Percentiles rank a stretch among this genome's conserved stretches.
Conservation (phyloP, 53 echinoderm and acorn worm species). For the Luidia sarsii region DNA sequence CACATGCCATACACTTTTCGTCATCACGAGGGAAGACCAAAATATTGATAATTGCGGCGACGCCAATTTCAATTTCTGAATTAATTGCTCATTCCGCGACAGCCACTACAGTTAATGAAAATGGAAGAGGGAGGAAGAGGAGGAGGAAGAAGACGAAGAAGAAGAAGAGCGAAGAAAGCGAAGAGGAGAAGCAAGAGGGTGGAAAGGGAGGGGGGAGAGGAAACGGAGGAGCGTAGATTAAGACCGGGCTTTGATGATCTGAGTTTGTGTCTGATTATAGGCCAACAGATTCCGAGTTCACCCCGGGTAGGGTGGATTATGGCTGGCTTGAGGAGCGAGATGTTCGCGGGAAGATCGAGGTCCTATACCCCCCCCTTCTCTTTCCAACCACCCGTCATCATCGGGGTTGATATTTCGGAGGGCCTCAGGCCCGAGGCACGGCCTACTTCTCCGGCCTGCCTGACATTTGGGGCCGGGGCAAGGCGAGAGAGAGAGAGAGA, state of each 20-base stretch:
- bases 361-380: too few species aligned
- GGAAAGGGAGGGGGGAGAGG: slow-evolving; percentile 5
- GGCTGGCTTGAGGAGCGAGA: slow-evolving; percentile 16
- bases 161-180: slow-evolving; percentile 12
- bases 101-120: slow-evolving; percentile 43
- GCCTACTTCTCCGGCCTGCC: slow-evolving; percentile 44
- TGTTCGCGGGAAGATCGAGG: slow-evolving; percentile 33
- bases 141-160: neutral
- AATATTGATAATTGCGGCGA: slow-evolving; percentile 57
- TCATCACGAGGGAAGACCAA: too few species aligned
- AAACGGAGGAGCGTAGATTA: slow-evolving; percentile 23
- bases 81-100: slow-evolving; percentile 63
- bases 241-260: neutral
- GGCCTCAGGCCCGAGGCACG: slow-evolving; percentile 40
- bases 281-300: slow-evolving; percentile 36
- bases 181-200: slow-evolving; percentile 28
- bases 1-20: too few species aligned
- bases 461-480: slow-evolving; percentile 47
- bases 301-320: slow-evolving; percentile 34
- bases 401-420: slow-evolving; percentile 35
- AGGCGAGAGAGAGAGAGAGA: too few species aligned
- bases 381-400: too few species aligned
- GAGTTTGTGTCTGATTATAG: slow-evolving; percentile 35
- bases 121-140: neutral
- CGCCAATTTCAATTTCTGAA: slow-evolving; percentile 64